Evolutionary conservation across 2,888 invertebrate species (phyloP), one percentile per base, ranked within the genome.

Genomic region (Protodeltote pygarga): DNA sequence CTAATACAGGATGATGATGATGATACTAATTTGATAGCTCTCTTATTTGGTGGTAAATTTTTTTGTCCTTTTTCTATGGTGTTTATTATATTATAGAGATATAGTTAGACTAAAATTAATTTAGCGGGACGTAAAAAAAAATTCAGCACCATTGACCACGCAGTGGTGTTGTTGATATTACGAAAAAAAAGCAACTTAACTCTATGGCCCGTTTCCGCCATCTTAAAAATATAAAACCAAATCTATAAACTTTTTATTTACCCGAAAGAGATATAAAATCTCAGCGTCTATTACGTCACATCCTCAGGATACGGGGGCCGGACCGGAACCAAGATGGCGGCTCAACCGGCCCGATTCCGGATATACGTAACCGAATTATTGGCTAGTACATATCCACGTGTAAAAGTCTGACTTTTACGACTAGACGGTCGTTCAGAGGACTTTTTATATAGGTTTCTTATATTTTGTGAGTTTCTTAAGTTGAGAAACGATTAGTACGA

Each of bases 251-350:
- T n/a, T 21, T 24, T 31, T 11, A 21, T 17, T 14, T 6, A 5
- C 6, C 13, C 3, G n/a, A n/a, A 62, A 24, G 27, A 40, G 14
- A 11, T 9, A 3, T 14, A 20, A 47, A 38, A 57, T 31, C 10
- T 17, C 15, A 21, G 8, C 34, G 11, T 19, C 19, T 62, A 60
- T 57, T 57, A 47, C 45, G 40, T 63, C 46, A 58, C 58, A 57
- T 63, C 57, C 49, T 25, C 58, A 57, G 67, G 69, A 68, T 69
- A 64, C 58, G 59, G 50, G 51, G 45, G 42, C 39, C 57, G 46
- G 50, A 55, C 71, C 73, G 78, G 75, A 77, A 67, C 44, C 73
- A 77, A 78, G 73, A 81, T 80, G 81, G 77, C 77, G 51, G 57
- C 54, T n/a, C 4, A 8, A 15, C 23, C 51, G 65, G 44, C 40